Evolutionary conservation across 2,797 vertebrate species (phyloP), one percentile per base, ranked within the genome.

Genomic region (Merluccius polli): DNA sequence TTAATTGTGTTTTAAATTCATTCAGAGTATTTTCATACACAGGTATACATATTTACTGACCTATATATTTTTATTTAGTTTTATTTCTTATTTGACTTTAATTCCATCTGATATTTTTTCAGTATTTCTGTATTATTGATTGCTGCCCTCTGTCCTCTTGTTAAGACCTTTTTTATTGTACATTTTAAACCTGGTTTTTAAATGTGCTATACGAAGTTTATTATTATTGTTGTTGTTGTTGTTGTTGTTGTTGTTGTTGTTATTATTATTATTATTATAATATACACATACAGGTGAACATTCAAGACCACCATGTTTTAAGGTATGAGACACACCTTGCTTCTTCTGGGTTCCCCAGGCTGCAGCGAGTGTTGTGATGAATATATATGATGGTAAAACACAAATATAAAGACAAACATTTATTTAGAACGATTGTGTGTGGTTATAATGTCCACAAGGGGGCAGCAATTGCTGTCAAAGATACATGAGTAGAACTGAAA

Each of bases 271-370:
- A 35, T 35, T 35, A 0, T 10, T 38, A 71, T 35, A n/a, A 24
- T 9, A 73, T 21, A 36, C 48, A 32, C 69, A 70, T 9, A 63
- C 18, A 76, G 68, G 77, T 8, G 76, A 84, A 87, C 84, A 87
- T 72, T 91, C 86, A 82, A 80, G 69, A 33, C 4, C 30, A 59
- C 52, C 33, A 71, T 0, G 12, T 11, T 29, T 27, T 1, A 10
- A 11, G 44, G 36, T 35, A 76, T 67, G 21, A 83, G 78, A 95
- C 95, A 94, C 92, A 97, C 95, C 95, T 97, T 96, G 86, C 94
- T 95, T 94, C 94, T 95, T 88, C 95, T 93, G 87, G 91, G 89
- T 89, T 96, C 95, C 92, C 93, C 94, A 91, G 94, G 92, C 95
- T 95, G 95, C 94, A 95, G 90, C 91, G 92, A 90, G 91, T 90